Percentiles rank a stretch among this genome's conserved stretches.
phyloP scores from a whole-genome alignment of 2,888 invertebrate genomes.

The Nemotelus pantherinus region DNA sequence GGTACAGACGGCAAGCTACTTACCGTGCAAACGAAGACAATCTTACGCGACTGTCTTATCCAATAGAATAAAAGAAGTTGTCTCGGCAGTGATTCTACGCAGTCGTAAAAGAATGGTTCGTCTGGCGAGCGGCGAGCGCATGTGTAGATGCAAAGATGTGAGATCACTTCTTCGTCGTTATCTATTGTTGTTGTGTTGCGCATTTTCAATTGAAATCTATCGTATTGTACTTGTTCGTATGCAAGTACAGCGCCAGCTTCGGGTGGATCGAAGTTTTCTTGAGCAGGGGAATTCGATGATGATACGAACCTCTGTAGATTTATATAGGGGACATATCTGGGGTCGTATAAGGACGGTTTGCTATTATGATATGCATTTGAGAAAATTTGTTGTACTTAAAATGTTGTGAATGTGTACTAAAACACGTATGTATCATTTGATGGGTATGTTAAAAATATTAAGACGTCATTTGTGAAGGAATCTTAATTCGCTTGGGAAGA shows the following conservation, averaged over 20 bases:
- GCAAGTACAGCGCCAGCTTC: neutral
- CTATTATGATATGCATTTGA: too few relatives aligned
- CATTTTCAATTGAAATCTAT: constrained; percentile 33
- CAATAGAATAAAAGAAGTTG: constrained; percentile 42
- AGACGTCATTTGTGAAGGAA: too few relatives aligned
- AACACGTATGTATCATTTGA: too few relatives aligned
- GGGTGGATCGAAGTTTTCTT: constrained; percentile 9
- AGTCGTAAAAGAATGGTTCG: constrained; percentile 30
- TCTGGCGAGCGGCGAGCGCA: neutral
- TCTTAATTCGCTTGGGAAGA: too few relatives aligned
- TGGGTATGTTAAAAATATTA: too few relatives aligned
- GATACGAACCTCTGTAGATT: neutral
- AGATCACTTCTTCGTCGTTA: constrained; percentile 18
- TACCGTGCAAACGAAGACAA: constrained; percentile 25
- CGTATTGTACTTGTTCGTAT: neutral
- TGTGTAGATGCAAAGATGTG: neutral
- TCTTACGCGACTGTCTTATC: constrained; percentile 26
- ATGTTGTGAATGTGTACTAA: too few relatives aligned
- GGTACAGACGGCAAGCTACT: neutral
- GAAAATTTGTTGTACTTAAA: too few relatives aligned
- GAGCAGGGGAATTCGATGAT: constrained; percentile 21
- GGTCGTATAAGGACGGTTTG: neutral
- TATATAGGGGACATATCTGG: neutral
- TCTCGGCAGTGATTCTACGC: constrained; percentile 26
- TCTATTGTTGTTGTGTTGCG: constrained; percentile 37